phyloP scores from a whole-genome alignment of 2,113 vertebrate species.

The Poeciliopsis turrubarensis region DNA sequence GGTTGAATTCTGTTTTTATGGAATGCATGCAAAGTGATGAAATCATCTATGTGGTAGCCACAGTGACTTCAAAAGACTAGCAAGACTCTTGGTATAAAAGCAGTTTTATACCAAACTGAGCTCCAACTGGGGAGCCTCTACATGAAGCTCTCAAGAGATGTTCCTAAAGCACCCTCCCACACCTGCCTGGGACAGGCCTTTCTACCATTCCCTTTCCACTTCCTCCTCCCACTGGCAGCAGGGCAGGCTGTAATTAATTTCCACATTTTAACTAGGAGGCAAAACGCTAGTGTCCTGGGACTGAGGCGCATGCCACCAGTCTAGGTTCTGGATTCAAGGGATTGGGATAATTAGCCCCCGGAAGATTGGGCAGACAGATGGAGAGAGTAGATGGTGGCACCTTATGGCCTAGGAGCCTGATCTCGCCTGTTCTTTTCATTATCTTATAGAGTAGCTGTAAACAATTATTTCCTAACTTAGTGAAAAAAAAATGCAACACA shows the following conservation, averaged over 20 bases:
- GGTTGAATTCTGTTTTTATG: not conserved
- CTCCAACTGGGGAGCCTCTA: conserved; percentile 13
- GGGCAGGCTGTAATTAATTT: conserved; percentile 84
- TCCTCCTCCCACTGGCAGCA: conserved; percentile 75
- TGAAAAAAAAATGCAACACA: conserved; percentile 21
- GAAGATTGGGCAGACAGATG: conserved; percentile 82
- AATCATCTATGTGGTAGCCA: not conserved
- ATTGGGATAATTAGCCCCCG: conserved; percentile 86
- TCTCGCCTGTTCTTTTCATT: conserved; percentile 59
- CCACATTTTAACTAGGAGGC: conserved; percentile 82
- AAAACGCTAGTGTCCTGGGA: conserved; percentile 79
- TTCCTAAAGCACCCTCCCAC: conserved; percentile 52
- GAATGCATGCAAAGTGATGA: not conserved
- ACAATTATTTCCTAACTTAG: conserved; percentile 55
- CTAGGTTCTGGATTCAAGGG: conserved; percentile 78
- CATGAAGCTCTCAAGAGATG: conserved; percentile 33
- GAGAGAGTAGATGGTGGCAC: conserved; percentile 74
- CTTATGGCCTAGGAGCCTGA: conserved; percentile 63
- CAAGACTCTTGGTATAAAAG: conserved; percentile 6
- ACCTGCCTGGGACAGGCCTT: conserved; percentile 66
- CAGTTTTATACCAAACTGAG: conserved; percentile 19
- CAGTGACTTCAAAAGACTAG: conserved; percentile 12
- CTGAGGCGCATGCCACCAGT: conserved; percentile 69
- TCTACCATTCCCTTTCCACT: conserved; percentile 54
- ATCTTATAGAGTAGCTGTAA: conserved; percentile 55